These are phyloP conservation scores for Melanotaenia maccullochi DNA, from an alignment of 2,797 vertebrate genomes.

Conservation along the genomic window DNA sequence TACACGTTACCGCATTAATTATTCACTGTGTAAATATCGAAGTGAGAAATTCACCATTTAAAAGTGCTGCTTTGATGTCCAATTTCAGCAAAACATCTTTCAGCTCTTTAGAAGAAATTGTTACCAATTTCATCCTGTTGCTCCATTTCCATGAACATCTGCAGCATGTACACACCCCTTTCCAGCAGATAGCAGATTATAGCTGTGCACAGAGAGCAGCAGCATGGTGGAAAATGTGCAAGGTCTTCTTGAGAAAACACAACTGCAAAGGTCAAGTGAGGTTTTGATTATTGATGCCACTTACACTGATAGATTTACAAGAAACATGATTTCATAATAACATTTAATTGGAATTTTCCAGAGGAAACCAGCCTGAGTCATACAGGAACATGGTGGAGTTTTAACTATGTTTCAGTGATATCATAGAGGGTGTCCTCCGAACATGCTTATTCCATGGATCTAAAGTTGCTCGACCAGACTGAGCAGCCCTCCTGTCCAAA, in stretches of 20 bases:
- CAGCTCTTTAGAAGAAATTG: conserved; percentile 42
- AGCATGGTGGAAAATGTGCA: conserved; percentile 20
- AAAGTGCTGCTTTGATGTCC: conserved; percentile 42
- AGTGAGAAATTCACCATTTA: conserved; percentile 15
- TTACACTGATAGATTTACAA: not conserved
- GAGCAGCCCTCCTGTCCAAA: conserved; percentile 10
- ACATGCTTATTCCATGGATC: conserved; percentile 4
- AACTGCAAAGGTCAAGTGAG: not conserved
- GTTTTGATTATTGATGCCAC: not conserved
- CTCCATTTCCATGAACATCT: conserved; percentile 8
- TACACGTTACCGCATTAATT: conserved; percentile 24
- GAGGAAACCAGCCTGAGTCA: not conserved
- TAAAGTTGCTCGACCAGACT: conserved; percentile 42
- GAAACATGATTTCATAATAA: not conserved
- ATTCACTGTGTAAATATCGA: conserved; percentile 24
- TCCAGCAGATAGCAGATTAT: conserved; percentile 29
- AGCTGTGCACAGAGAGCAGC: conserved; percentile 27
- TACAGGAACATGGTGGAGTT: not conserved
- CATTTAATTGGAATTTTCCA: conserved; percentile 1
- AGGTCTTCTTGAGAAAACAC: not conserved
- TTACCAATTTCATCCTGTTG: conserved; percentile 42
- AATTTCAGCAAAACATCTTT: conserved; percentile 38
- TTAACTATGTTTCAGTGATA: not conserved
- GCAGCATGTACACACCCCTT: conserved; percentile 1
- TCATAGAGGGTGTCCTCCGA: not conserved